A percentile compares a stretch with the other conserved stretches of the same genome.
These are phyloP conservation scores for Caenorhabditis angaria DNA, from an alignment of 2,888 invertebrate species.

Conservation along the genomic window DNA sequence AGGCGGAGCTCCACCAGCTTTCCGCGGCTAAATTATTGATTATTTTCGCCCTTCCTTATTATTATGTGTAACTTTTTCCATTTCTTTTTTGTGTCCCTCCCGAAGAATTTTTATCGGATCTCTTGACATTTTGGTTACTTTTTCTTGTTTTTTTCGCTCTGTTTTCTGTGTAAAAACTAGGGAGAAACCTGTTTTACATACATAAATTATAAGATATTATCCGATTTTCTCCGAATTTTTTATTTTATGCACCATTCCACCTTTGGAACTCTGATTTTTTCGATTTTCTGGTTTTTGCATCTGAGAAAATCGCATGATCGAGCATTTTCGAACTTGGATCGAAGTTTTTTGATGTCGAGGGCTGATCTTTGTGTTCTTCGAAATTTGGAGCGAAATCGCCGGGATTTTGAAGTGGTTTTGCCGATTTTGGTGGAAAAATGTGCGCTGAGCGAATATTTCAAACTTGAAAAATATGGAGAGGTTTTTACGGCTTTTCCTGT, in stretches of 20 bases:
- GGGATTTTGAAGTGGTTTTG: neutral
- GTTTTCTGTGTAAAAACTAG: too few relatives aligned
- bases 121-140: slow-evolving; percentile 4
- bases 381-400: neutral
- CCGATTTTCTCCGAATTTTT: too few relatives aligned
- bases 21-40: slow-evolving; percentile 42
- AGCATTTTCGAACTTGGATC: neutral
- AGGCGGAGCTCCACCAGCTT: slow-evolving; percentile 48
- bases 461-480: neutral
- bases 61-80: neutral
- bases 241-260: neutral
- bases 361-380: neutral
- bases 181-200: slow-evolving; percentile 1
- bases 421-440: neutral
- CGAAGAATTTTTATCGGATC: neutral
- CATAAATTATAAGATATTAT: neutral
- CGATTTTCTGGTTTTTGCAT: neutral
- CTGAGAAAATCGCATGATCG: too few relatives aligned
- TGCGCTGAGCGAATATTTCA: neutral
- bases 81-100: neutral
- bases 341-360: neutral
- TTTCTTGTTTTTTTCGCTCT: too few relatives aligned
- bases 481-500: neutral
- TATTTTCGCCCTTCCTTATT: too few relatives aligned
- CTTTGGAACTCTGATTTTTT: neutral